A percentile compares a stretch with the other conserved stretches of the same genome.
Evolutionary conservation across 2,113 vertebrate genomes (phyloP).

Genomic region (mouse (Mus musculus)): GRCm39 chr8:53174001-53174500

Average conservation of each 20-base stretch:
- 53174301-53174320: neutral
- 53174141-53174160: neutral
- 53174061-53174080: neutral
- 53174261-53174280: neutral
- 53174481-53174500: neutral
- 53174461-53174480: neutral
- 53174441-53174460: neutral
- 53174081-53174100: neutral
- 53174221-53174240: neutral
- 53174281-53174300: neutral
- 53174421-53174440: neutral
- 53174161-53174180: neutral
- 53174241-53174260: neutral
- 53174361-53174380: neutral
- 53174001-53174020: neutral
- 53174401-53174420: neutral
- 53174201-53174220: neutral
- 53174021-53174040: neutral
- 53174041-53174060: neutral
- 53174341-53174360: neutral
- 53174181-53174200: neutral
- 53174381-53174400: neutral
- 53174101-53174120: too few relatives aligned
- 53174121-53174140: neutral
- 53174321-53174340: rapidly evolving